Conservation (phyloP, 2,113 vertebrate genomes). For the Pitta sordida region DNA sequence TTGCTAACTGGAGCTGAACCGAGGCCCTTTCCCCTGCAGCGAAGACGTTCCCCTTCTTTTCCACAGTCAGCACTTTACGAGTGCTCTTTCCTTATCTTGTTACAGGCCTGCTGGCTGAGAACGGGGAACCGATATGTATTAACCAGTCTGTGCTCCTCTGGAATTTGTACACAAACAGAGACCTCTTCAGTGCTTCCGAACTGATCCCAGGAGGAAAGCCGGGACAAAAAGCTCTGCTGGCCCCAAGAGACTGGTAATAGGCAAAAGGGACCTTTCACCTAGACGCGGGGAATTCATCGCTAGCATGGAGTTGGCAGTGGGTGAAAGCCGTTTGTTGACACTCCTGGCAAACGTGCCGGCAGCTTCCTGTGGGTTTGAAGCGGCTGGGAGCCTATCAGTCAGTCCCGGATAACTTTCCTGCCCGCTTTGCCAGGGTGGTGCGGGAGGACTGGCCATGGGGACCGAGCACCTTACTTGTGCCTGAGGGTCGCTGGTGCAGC, state of each 20-base stretch:
- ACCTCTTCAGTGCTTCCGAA: background rate
- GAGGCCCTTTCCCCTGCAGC: background rate
- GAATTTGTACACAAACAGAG: background rate
- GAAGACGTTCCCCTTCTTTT: background rate
- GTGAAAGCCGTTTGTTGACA: background rate
- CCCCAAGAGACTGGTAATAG: background rate
- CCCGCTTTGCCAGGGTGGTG: background rate
- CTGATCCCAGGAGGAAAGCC: background rate
- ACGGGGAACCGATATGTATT: fast-evolving
- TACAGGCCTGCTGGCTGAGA: background rate
- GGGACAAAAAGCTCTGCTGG: background rate
- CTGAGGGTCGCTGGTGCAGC: background rate
- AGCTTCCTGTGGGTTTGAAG: background rate
- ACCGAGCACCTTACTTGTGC: background rate
- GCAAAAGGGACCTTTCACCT: background rate
- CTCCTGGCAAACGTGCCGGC: background rate
- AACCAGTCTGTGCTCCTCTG: background rate
- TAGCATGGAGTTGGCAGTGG: background rate
- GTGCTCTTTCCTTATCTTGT: background rate
- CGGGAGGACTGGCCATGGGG: background rate
- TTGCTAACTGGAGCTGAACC: background rate
- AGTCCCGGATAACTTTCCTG: background rate
- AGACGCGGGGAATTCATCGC: background rate
- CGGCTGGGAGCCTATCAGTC: background rate
- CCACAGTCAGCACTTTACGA: background rate